Conservation (phyloP, 2,797 vertebrate species). For the Melopsittacus undulatus region DNA sequence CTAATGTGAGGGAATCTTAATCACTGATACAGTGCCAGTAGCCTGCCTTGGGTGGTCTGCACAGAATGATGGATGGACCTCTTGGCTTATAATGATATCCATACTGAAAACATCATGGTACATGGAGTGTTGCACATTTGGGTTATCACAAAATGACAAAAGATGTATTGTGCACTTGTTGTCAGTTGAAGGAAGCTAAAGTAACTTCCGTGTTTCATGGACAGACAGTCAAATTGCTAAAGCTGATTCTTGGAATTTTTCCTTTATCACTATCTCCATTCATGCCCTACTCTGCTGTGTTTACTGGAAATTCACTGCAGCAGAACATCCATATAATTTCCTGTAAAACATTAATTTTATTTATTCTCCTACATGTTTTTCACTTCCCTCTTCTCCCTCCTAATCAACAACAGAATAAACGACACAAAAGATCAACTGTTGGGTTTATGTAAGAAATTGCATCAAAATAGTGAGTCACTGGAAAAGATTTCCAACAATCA, state of each 20-base stretch:
- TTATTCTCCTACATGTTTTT: neutral
- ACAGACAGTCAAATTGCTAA: neutral
- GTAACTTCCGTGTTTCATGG: neutral
- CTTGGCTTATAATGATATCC: neutral
- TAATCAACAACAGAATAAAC: constrained; percentile 1
- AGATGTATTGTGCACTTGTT: neutral
- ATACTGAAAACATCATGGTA: neutral
- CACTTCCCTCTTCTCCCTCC: neutral
- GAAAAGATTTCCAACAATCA: constrained; percentile 6
- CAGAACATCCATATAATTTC: constrained; percentile 7
- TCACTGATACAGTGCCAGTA: neutral
- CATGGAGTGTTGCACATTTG: neutral
- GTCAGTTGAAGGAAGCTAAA: neutral
- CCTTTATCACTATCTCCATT: neutral
- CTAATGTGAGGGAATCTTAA: neutral
- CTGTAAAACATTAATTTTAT: constrained; percentile 19
- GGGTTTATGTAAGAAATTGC: constrained; percentile 11
- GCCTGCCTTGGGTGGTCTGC: neutral
- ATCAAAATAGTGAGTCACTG: constrained; percentile 20
- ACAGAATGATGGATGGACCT: neutral
- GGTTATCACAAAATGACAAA: neutral
- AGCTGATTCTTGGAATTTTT: constrained; percentile 11
- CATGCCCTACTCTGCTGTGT: neutral
- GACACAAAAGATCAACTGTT: neutral
- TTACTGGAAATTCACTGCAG: constrained; percentile 27